Base-by-base conservation (phyloP, 2,797 vertebrate species). In the Arctocebus calabarensis region DNA sequence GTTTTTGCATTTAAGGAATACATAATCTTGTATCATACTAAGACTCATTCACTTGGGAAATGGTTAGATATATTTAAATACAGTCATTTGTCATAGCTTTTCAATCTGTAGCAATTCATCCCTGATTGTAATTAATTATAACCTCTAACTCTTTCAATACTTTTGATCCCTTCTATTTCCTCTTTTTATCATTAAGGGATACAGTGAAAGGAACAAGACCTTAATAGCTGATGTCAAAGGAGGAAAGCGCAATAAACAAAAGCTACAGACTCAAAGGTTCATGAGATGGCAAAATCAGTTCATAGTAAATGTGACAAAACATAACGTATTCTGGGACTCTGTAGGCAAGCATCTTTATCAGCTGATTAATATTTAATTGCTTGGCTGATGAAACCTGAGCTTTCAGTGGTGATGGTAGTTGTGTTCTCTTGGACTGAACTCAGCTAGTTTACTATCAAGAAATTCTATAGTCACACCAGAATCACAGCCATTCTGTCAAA, bases 1-100 rank as follows among this genome's bases (percentile, higher is more conserved):
- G 9, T 4, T 70, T 61, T 86, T 45, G 13, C 6, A 66, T 90
- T 92, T 94, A 74, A 97, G 71, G 1, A 96, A 87, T 61, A 29
- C 1, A 57, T 45, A 79, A 37, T 62, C 13, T 78, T 61, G 4
- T 17, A 23, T n/a, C 7, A 70, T 62, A 34, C 1, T 4, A 0
- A 61, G 3, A 32, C 62, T 12, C 17, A 71, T 85, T 95, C 12
- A 52, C 4, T 59, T 22, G 1, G n/a, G 40, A 78, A 95, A 96
- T 88, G 83, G 6, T 94, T 75, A 27, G 0, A 83, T 70, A 83
- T 19, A 45, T 12, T 34, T 29, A 64, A 32, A 13, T 79, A 52
- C 48, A 52, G 48, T 16, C 48, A 10, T 52, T 95, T 27, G 20
- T 43, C 27, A 82, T 32, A 94, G 7, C 7, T 66, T 95, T 94